A percentile compares a stretch with the other conserved stretches of the same genome.
Evolutionary conservation across 1,140 invertebrate genomes (phyloP).

Genomic region (Sarcophaga peregrina): DNA sequence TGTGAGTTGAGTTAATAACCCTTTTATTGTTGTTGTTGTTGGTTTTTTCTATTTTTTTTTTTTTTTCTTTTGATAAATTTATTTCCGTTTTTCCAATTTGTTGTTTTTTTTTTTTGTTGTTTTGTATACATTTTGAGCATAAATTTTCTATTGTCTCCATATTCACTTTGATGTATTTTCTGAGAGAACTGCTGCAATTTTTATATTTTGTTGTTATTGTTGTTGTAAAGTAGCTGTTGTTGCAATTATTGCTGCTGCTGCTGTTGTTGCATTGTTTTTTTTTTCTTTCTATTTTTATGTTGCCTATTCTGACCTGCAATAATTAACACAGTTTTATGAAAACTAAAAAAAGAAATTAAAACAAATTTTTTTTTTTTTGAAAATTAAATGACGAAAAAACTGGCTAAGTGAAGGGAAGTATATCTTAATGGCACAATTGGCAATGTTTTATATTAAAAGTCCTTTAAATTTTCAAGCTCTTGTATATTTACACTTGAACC

Average conservation of each 20-base stretch:
- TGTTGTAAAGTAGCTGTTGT: background rate
- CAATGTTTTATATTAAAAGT: no score
- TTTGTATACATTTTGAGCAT: background rate
- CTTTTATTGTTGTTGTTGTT: background rate
- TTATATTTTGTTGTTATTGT: background rate
- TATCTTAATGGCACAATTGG: background rate
- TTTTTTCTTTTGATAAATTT: background rate
- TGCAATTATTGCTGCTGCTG: background rate
- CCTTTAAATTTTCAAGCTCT: no score
- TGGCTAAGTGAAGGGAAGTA: background rate
- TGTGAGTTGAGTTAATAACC: background rate
- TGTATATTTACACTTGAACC: no score
- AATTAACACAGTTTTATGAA: conserved; percentile 23
- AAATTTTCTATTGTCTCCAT: conserved; percentile 10
- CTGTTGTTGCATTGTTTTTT: background rate
- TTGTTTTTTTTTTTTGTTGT: background rate
- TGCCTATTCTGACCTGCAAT: conserved; percentile 10
- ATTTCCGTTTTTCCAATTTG: background rate
- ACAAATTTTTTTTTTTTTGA: background rate
- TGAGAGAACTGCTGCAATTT: background rate
- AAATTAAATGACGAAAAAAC: background rate
- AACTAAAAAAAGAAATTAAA: background rate
- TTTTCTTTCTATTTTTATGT: background rate
- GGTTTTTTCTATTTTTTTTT: background rate
- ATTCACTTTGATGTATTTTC: conserved; percentile 7